Conservation (phyloP, 2,797 vertebrate species). For the Gallinago solitaria region DNA sequence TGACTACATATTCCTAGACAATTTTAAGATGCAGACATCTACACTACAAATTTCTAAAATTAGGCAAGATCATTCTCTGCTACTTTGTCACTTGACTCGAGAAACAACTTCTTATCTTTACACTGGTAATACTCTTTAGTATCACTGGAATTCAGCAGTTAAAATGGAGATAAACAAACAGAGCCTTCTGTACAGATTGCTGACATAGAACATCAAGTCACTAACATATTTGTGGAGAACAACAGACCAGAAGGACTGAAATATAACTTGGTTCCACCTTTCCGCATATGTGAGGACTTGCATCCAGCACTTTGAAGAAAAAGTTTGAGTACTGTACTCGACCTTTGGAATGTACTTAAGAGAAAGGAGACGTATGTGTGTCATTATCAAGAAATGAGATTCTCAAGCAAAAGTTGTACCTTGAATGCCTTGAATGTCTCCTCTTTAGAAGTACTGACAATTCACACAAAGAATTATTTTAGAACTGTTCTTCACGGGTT, state of each 20-base stretch:
- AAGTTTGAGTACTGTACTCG: background rate
- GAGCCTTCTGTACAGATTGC: background rate
- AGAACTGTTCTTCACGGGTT: background rate
- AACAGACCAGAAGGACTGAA: background rate
- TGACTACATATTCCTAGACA: background rate
- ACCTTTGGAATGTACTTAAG: background rate
- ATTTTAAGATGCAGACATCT: background rate
- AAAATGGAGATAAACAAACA: background rate
- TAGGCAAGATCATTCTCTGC: background rate
- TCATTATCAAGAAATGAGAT: background rate
- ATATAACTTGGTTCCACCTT: background rate
- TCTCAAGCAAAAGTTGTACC: background rate
- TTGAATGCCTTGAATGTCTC: background rate
- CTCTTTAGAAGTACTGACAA: background rate
- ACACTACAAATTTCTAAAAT: background rate
- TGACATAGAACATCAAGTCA: background rate
- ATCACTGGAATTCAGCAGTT: background rate
- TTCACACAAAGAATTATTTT: conserved; percentile 3
- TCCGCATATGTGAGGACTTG: background rate
- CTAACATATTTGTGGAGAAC: background rate
- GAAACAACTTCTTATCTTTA: background rate
- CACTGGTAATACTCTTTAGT: background rate
- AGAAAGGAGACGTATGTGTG: background rate
- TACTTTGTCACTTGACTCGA: background rate
- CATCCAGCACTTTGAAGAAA: background rate